Conservation (phyloP, 2,888 invertebrate species). For the Microctonus aethiopoides region DNA sequence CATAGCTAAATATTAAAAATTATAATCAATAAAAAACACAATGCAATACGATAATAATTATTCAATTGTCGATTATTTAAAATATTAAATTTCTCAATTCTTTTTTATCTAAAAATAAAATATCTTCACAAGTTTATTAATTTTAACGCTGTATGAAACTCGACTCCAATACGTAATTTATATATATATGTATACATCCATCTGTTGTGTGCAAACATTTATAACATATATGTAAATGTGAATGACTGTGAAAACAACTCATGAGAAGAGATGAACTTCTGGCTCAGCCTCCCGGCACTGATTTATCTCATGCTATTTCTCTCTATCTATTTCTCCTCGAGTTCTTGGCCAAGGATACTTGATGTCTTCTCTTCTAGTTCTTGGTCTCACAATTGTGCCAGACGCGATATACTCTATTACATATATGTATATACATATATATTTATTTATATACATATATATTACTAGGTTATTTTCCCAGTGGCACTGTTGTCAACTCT, state of each 20-base stretch:
- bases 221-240: neutral
- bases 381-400: conserved; percentile 10
- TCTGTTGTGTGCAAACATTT: no score
- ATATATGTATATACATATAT: neutral
- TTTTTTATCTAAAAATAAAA: no score
- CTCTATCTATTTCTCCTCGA: neutral
- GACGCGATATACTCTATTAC: neutral
- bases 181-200: conserved; percentile 7
- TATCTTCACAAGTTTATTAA: no score
- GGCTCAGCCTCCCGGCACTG: neutral
- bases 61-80: no score
- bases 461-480: neutral
- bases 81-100: no score
- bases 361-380: neutral
- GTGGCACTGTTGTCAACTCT: neutral
- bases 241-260: conserved; percentile 2
- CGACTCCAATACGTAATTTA: no score
- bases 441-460: neutral
- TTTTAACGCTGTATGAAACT: no score
- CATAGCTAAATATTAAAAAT: no score
- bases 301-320: conserved; percentile 6
- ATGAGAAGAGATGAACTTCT: conserved; percentile 6
- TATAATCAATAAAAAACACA: no score
- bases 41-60: no score
- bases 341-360: conserved; percentile 2